These are phyloP conservation scores for Dicyrtoma fusca DNA, from an alignment of 2,888 invertebrate genomes.

Conservation along the genomic window DNA sequence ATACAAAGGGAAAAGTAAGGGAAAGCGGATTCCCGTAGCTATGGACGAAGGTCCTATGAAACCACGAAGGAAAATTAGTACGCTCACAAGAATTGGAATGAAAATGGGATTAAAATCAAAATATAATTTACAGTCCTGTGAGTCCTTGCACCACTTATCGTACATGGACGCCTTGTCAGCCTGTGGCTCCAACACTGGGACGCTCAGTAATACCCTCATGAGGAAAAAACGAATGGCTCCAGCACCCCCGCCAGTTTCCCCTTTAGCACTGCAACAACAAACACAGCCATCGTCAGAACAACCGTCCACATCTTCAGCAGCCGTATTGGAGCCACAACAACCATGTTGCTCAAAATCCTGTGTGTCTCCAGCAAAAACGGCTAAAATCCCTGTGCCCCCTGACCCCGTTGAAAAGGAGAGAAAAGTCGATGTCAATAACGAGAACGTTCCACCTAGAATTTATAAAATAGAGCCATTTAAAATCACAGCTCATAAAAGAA, in stretches of 20 bases:
- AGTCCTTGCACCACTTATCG: constrained; percentile 47
- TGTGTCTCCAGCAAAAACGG: background rate
- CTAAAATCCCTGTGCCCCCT: too few species aligned
- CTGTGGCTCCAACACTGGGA: constrained; percentile 11
- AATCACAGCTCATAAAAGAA: constrained; percentile 31
- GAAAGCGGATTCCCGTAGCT: constrained; percentile 52
- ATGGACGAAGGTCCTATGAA: constrained; percentile 10
- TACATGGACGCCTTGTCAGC: constrained; percentile 8
- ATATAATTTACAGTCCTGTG: constrained; percentile 56
- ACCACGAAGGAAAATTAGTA: constrained; percentile 42
- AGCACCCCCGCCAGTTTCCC: constrained; percentile 13
- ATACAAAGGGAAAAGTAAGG: constrained; percentile 49
- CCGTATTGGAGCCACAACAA: background rate
- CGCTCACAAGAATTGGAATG: constrained; percentile 49
- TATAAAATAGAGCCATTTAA: constrained; percentile 2
- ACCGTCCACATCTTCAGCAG: constrained; percentile 33
- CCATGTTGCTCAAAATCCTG: background rate
- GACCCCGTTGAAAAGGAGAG: too few species aligned
- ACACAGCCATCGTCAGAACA: constrained; percentile 17
- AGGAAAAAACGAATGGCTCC: constrained; percentile 30
- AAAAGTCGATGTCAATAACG: too few species aligned
- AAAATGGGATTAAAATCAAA: constrained; percentile 56
- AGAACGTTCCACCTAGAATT: background rate
- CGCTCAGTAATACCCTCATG: constrained; percentile 19
- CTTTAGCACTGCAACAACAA: background rate